Evolutionary conservation across 2,888 invertebrate species (phyloP).

Genomic region (Torymus aiolomorphi): DNA sequence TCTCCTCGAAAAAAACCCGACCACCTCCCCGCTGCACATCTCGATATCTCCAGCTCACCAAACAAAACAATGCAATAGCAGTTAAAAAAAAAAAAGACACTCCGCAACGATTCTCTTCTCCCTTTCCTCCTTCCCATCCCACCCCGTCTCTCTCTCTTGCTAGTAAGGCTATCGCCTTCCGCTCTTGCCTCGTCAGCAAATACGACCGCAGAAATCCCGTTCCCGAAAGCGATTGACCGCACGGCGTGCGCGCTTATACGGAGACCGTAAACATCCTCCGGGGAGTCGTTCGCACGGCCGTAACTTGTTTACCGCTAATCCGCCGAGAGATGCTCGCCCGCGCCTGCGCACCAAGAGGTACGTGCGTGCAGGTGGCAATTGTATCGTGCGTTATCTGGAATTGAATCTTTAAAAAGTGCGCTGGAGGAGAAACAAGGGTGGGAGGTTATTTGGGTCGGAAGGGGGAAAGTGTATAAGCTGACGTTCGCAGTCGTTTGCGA

Average conservation of each 20-base stretch:
- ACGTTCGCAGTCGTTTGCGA: too few relatives aligned
- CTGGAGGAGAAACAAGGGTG: not conserved
- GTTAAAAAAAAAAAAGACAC: slow-evolving; percentile 53
- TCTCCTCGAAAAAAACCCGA: not conserved
- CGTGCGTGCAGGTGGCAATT: too few relatives aligned
- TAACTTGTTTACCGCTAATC: too few relatives aligned
- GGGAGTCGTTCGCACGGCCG: too few relatives aligned
- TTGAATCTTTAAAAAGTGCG: slow-evolving; percentile 46
- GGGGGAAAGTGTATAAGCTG: not conserved
- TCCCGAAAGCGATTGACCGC: slow-evolving; percentile 64
- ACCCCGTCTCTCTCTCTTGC: too few relatives aligned
- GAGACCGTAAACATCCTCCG: slow-evolving; percentile 14
- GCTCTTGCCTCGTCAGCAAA: slow-evolving; percentile 67
- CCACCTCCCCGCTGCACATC: not conserved
- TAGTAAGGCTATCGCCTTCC: too few relatives aligned
- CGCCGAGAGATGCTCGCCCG: too few relatives aligned
- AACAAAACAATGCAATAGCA: slow-evolving; percentile 56
- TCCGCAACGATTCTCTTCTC: too few relatives aligned
- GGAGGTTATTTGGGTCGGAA: too few relatives aligned
- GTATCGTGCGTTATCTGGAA: slow-evolving; percentile 31
- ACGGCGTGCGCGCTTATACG: slow-evolving; percentile 1
- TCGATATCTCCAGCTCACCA: slow-evolving; percentile 22
- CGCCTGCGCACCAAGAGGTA: too few relatives aligned
- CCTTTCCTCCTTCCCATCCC: too few relatives aligned
- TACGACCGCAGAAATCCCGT: slow-evolving; percentile 62